phyloP scores from a whole-genome alignment of 2,113 vertebrate species.

The Corvus hawaiiensis region DNA sequence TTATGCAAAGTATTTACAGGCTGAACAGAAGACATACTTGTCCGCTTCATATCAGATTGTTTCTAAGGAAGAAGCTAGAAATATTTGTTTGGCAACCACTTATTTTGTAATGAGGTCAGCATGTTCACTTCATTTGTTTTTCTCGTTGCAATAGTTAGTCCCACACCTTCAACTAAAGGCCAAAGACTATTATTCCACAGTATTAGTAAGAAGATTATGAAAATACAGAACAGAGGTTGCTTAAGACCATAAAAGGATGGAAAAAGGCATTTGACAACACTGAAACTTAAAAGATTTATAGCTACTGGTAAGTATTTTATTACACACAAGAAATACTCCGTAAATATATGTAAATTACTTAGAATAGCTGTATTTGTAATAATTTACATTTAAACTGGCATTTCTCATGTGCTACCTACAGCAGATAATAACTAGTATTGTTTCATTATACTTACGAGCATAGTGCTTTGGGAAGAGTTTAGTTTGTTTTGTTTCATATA shows the following conservation, averaged over 20 bases:
- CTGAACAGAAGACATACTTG: background rate
- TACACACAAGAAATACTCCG: background rate
- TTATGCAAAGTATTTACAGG: constrained; percentile 50
- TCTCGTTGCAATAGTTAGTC: constrained; percentile 11
- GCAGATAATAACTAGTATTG: background rate
- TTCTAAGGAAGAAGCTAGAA: constrained; percentile 46
- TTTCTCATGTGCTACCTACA: background rate
- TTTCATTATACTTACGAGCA: background rate
- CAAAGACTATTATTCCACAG: background rate
- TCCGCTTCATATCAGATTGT: constrained; percentile 49
- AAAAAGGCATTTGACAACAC: constrained; percentile 38
- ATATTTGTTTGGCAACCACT: constrained; percentile 60
- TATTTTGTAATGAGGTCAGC: constrained; percentile 58
- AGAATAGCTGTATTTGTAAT: background rate
- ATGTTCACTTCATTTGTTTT: constrained; percentile 48
- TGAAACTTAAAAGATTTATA: constrained; percentile 41
- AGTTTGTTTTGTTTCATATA: background rate
- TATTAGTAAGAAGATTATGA: constrained; percentile 50
- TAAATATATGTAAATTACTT: constrained; percentile 30
- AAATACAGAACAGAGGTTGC: constrained; percentile 31
- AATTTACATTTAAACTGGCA: background rate
- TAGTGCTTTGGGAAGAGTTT: background rate
- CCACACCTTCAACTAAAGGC: constrained; percentile 29
- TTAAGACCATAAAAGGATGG: constrained; percentile 38
- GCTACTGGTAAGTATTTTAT: constrained; percentile 6